phyloP scores from a whole-genome alignment of 1,140 invertebrate genomes.

The Hypsibius dujardini region DNA sequence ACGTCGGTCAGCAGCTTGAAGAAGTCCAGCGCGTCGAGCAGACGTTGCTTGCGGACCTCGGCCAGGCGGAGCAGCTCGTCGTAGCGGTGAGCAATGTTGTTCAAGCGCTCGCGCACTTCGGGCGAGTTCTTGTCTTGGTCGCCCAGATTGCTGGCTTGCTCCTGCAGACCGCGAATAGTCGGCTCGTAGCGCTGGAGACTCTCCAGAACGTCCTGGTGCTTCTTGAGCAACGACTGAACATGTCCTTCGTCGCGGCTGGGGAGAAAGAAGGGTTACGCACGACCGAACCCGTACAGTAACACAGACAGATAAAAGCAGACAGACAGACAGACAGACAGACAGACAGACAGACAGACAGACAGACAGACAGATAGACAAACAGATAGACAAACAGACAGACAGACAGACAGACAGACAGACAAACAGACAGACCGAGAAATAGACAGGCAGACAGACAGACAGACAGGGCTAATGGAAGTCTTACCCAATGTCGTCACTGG shows the following conservation, averaged over 20 bases:
- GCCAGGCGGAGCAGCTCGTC: slow-evolving; percentile 84
- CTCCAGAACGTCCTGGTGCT: slow-evolving; percentile 93
- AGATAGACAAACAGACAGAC: too few relatives aligned
- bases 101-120: slow-evolving; percentile 61
- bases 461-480: too few relatives aligned
- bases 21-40: slow-evolving; percentile 83
- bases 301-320: too few relatives aligned
- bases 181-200: slow-evolving; percentile 86
- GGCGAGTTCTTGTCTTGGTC: slow-evolving; percentile 71
- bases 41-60: slow-evolving; percentile 80
- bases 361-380: too few relatives aligned
- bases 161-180: slow-evolving; percentile 77
- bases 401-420: too few relatives aligned
- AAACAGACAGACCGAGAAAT: too few relatives aligned
- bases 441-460: too few relatives aligned
- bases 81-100: slow-evolving; percentile 86
- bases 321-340: too few relatives aligned
- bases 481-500: slow-evolving; percentile 93
- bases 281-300: too few relatives aligned
- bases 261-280: too few relatives aligned
- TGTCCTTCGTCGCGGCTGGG: slow-evolving; percentile 94
- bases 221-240: slow-evolving; percentile 88
- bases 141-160: slow-evolving; percentile 64
- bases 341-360: too few relatives aligned
- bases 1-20: slow-evolving; percentile 94